Conservation (phyloP, 2,888 invertebrate species). For the Melanargia galathea region DNA sequence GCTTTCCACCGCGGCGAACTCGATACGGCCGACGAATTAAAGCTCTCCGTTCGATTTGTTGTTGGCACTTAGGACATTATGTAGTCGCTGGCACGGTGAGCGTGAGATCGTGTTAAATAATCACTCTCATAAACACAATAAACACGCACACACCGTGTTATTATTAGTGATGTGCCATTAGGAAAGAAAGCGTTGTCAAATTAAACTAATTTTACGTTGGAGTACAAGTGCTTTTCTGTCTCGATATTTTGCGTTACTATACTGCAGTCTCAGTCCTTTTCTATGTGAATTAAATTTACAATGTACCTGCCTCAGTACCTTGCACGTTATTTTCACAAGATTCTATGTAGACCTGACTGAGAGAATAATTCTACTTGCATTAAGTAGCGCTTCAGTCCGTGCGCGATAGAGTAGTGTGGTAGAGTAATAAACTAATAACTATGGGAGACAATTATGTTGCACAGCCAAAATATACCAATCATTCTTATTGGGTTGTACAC, state of each 20-base stretch:
- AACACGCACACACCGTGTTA: constrained; percentile 56
- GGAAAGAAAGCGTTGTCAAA: constrained; percentile 38
- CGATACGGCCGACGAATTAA: constrained; percentile 69
- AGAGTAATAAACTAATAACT: no score
- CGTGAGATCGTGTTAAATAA: constrained; percentile 77
- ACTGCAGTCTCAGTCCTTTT: no score
- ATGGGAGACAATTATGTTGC: no score
- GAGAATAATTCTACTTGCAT: no score
- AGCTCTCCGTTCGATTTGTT: constrained; percentile 56
- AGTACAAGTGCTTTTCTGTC: background rate
- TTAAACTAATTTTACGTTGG: background rate
- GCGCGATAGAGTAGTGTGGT: no score
- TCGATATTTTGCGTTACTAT: background rate
- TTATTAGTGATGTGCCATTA: constrained; percentile 49
- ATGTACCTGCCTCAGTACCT: no score
- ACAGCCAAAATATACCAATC: no score
- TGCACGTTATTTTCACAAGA: no score
- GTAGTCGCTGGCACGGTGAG: constrained; percentile 45
- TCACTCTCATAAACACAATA: constrained; percentile 65
- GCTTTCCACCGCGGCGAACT: constrained; percentile 66
- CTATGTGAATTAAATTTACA: no score
- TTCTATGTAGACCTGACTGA: no score
- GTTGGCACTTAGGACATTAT: constrained; percentile 65
- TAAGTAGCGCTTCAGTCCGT: no score
- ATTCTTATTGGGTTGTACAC: no score